Conservation (phyloP, 92 coral and sea anemone genomes). For the Pocillopora meandrina region DNA sequence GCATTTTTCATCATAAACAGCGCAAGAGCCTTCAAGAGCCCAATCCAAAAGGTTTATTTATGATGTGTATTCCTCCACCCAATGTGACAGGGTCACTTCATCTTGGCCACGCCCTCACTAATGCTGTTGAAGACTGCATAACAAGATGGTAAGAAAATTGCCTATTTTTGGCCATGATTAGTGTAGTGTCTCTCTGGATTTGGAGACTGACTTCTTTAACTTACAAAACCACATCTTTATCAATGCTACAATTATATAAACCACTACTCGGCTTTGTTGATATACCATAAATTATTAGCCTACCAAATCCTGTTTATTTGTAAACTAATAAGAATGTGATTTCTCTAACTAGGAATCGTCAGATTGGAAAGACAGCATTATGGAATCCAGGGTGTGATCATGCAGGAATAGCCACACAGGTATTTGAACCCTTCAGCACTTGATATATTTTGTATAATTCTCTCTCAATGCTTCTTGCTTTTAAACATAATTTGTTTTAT, state of each 20-base stretch:
- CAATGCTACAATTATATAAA: too few relatives aligned
- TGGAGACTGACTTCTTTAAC: too few relatives aligned
- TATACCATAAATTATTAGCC: too few relatives aligned
- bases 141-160: conserved; percentile 81
- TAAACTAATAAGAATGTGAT: too few relatives aligned
- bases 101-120: conserved; percentile 95
- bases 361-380: conserved; percentile 87
- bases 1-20: conserved; percentile 26
- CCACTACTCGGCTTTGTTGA: too few relatives aligned
- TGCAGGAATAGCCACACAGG: conserved; percentile 99
- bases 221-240: too few relatives aligned
- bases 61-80: conserved; percentile 99
- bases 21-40: conserved; percentile 66
- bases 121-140: conserved; percentile 93
- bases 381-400: conserved; percentile 99
- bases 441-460: too few relatives aligned
- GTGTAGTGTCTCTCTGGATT: not conserved
- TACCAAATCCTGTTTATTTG: too few relatives aligned
- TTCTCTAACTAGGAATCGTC: conserved; percentile 74
- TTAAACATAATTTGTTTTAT: too few relatives aligned
- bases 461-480: too few relatives aligned
- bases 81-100: conserved; percentile 99
- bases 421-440: not conserved
- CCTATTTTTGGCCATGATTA: not conserved
- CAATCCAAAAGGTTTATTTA: conserved; percentile 76